These are phyloP conservation scores for Opisthograptis luteolata DNA, from an alignment of 2,888 invertebrate genomes.

Conservation along the genomic window DNA sequence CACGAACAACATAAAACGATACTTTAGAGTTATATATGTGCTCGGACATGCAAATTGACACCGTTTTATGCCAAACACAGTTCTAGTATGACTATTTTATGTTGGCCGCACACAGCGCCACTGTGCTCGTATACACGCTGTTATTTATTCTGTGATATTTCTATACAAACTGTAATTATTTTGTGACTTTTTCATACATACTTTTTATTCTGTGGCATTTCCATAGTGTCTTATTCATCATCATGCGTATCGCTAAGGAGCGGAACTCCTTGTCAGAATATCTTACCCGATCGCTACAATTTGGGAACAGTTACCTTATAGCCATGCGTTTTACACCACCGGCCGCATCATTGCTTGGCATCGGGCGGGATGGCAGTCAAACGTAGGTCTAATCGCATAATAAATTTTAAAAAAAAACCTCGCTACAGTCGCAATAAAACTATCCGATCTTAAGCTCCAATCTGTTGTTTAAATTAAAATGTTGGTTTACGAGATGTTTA, in stretches of 20 bases:
- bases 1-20: constrained; percentile 31
- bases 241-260: too few species aligned
- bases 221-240: too few species aligned
- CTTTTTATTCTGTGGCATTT: too few species aligned
- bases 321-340: too few species aligned
- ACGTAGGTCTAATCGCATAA: too few species aligned
- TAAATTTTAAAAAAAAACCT: constrained; percentile 1
- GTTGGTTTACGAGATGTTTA: constrained; percentile 19
- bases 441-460: not conserved
- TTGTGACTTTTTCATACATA: too few species aligned
- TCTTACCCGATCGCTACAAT: too few species aligned
- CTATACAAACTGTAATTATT: not conserved
- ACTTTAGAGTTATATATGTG: constrained; percentile 28
- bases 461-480: constrained; percentile 1
- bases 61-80: constrained; percentile 27
- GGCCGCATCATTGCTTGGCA: too few species aligned
- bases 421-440: constrained; percentile 2
- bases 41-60: constrained; percentile 31
- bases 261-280: too few species aligned
- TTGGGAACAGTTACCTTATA: too few species aligned
- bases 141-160: not conserved
- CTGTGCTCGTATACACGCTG: not conserved
- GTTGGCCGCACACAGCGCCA: not conserved
- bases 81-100: constrained; percentile 7
- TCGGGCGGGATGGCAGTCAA: too few species aligned